Evolutionary conservation across 2,797 vertebrate species (phyloP), one percentile per base, ranked within the genome.

Genomic region (Peromyscus attwateri): DNA sequence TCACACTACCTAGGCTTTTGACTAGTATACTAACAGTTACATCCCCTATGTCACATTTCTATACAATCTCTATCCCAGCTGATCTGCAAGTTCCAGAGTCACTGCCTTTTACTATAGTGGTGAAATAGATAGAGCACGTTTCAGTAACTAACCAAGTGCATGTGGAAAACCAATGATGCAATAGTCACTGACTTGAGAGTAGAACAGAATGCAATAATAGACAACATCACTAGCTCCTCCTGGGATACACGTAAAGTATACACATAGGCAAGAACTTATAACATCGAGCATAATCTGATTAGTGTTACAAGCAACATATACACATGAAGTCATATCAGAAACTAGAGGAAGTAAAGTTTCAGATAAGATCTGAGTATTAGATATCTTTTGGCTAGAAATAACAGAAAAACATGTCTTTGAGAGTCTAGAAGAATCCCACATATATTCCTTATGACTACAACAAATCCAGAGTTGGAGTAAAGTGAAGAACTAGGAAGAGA

Each of bases 301-400:
- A 80, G 16, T 52, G n/a, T 25, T 87, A 25, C 2, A 2, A 34
- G 3, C 23, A 52, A 25, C 11, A 90, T 62, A 92, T 25, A 40
- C 3, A 46, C n/a, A 75, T 13, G 27, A 94, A 96, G 11, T 83
- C 6, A 43, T 84, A 55, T 88, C 25, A 79, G 10, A 81, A 88
- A 88, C 91, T 87, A 97, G 89, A 95, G 13, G 23, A 89, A 23
- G 29, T 66, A 19, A 87, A n/a, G n/a, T 23, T 91, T 91, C 2
- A 94, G 25, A 43, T 91, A 13, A 3, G 1, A 49, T 70, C 95
- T 94, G 25, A 70, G 83, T 68, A 75, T 49, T 80, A 81, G 31
- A 66, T 9, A n/a, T 37, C 37, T 77, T 91, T 92, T 92, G 25
- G 40, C 31, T 89, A 52, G 17, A 57, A 81, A 64, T 12, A 92